Base-by-base conservation (phyloP, 1,140 invertebrate species). In the Bombus cullumanus region DNA sequence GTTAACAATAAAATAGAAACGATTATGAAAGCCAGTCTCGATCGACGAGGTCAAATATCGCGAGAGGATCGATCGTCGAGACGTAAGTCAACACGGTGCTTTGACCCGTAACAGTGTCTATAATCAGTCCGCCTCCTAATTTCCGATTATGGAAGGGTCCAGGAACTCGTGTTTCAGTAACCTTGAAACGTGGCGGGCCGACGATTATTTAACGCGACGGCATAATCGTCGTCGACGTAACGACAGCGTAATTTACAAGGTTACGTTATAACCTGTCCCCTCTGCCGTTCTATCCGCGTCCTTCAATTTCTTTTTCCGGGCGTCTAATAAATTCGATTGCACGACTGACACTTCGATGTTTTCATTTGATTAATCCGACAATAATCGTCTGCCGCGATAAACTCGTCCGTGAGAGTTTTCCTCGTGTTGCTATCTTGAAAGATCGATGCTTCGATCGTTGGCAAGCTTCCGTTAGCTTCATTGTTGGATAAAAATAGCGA, bases 191-290 rank as follows among this genome's bases (percentile, higher is more conserved):
- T 47, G 59, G 37, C 68, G 59, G 59, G 47, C 62, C 80, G 86
- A 25, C 72, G 83, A 87, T 91, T 89, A 89, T 91, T 91, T 88
- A 89, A 91, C 87, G 41, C 81, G 81, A 89, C 82, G 73, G 75
- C 77, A 81, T 86, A 89, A 91, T 89, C 90, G 66, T 83, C 64
- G 82, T 12, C 81, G 76, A 89, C 90, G 87, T 89, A 91, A 91
- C 88, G 73, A 47, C 81, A 28, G 83, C 77, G 74, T 89, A 91
- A 89, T 91, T 91, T 83, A 74, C 82, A 73, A 83, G 34, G 85
- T 89, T 88, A 88, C 79, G 71, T 79, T 88, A 64, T 53, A 59
- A 73, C 39, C 39, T 31, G 43, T 57, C 69, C 62, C 76, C 25
- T 62, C 66, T 71, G 34, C 53, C 28, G 37, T 12, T 25, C n/a